Evolutionary conservation across 2,797 vertebrate genomes (phyloP).

Genomic region (Sebastes umbrosus): DNA sequence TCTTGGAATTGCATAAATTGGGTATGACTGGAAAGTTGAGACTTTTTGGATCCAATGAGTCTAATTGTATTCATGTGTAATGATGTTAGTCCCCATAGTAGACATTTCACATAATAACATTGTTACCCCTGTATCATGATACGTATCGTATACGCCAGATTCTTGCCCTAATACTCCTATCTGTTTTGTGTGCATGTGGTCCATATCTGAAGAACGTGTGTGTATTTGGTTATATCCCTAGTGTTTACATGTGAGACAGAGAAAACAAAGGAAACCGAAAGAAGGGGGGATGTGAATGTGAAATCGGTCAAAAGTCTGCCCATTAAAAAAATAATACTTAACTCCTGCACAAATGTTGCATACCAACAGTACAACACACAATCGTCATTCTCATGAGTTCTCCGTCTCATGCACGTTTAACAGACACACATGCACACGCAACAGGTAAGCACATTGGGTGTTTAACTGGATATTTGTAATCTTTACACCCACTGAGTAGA

Average conservation of each 20-base stretch:
- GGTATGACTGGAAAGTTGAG: no score
- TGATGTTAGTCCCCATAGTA: no score
- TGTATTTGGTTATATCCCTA: neutral
- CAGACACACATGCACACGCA: neutral
- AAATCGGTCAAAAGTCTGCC: no score
- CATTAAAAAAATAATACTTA: neutral
- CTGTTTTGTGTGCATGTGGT: neutral
- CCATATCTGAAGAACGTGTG: neutral
- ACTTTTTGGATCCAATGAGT: no score
- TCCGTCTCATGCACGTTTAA: neutral
- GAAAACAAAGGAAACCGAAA: neutral
- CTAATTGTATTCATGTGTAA: no score
- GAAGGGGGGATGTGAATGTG: no score
- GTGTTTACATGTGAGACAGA: neutral
- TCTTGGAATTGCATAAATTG: no score
- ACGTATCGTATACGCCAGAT: no score
- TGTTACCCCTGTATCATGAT: no score
- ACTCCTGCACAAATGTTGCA: neutral
- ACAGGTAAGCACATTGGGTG: neutral
- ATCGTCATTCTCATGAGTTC: neutral
- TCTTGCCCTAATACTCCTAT: neutral
- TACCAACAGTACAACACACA: neutral
- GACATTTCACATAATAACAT: no score
- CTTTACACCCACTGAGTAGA: neutral
- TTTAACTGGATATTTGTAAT: neutral